These are phyloP conservation scores for Decapterus maruadsi DNA, from an alignment of 2,797 vertebrate genomes.

Conservation along the genomic window DNA sequence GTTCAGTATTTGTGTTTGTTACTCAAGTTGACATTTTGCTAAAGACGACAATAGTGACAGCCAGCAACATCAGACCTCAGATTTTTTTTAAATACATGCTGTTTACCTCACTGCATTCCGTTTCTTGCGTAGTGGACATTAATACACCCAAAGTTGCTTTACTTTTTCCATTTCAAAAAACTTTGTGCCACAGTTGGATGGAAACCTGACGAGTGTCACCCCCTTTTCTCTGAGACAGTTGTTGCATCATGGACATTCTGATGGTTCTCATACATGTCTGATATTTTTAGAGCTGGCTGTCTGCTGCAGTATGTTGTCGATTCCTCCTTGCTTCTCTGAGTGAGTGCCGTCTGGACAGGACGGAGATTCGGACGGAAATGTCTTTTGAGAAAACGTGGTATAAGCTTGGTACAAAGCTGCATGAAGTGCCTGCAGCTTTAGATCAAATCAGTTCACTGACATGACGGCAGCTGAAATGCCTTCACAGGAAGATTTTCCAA, in stretches of 20 bases:
- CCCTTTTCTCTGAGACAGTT: neutral
- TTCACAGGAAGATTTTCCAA: neutral
- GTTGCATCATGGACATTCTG: neutral
- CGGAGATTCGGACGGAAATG: neutral
- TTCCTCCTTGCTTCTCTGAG: neutral
- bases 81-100: no score
- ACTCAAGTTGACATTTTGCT: no score
- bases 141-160: neutral
- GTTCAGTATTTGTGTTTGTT: no score
- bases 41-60: no score
- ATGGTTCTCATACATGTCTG: no score
- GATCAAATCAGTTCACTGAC: neutral
- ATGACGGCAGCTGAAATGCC: no score
- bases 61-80: no score
- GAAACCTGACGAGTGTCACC: no score
- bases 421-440: neutral
- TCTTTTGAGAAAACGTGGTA: neutral
- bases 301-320: neutral
- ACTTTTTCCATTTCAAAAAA: neutral
- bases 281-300: no score
- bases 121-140: neutral
- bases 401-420: neutral
- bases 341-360: neutral
- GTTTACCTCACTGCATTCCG: neutral
- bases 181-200: neutral